Evolutionary conservation across 2,797 vertebrate genomes (phyloP), one percentile per base, ranked within the genome.

Genomic region (Sciurus vulgaris): DNA sequence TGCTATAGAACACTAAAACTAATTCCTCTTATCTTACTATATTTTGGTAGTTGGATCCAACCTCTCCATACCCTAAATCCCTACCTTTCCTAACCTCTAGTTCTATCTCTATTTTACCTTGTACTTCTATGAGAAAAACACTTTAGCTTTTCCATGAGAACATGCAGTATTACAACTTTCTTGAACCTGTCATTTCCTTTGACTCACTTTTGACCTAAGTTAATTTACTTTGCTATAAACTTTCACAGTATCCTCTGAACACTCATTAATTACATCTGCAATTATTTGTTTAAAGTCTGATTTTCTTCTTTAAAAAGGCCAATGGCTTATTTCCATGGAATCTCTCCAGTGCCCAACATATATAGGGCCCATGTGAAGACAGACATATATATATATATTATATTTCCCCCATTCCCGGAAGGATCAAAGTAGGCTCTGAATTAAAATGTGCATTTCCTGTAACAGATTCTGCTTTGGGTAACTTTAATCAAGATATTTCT

Each of bases 191-290:
- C 47, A 93, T 70, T 59, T 20, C 92, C 30, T 61, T 89, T 79
- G 59, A 76, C 41, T 70, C 91, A 20, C 17, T 84, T 95, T 92
- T 86, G 73, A 83, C 35, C 30, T 87, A 89, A 65, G 44, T 83
- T 89, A 94, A 93, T 69, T 89, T 82, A 47, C 38, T 93, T 93
- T 92, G 61, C 74, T 51, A 59, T 51, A n/a, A 94, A 88, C 30
- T 79, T 92, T 47, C 74, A 56, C 13, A 26, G 67, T 22, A 61
- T 2, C 30, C 24, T 83, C 49, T 94, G 56, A 77, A 84, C 8
- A 77, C 28, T 28, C 12, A 38, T 49, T 73, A 89, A 47, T 81
- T 65, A 61, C 15, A 86, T 65, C 92, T 92, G 4, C 33, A 76
- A 88, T 76, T 83, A 85, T 59, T 70, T 59, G 38, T 86, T 94